Base-by-base conservation (phyloP, 2,797 vertebrate species). In the Adelosebastes latens region DNA sequence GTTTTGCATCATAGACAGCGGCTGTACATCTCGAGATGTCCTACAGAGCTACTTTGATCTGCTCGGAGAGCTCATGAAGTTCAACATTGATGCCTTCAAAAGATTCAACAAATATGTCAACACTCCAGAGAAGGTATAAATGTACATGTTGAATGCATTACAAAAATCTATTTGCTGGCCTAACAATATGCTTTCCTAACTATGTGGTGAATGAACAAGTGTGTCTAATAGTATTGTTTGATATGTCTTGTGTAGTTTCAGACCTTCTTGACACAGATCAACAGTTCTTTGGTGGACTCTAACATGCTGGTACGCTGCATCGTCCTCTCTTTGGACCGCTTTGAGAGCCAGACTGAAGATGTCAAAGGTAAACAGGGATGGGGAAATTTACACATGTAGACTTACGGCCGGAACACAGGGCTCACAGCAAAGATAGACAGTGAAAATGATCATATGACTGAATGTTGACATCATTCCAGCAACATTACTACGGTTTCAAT, bases 11-110 rank as follows among this genome's bases (percentile, higher is more conserved):
- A 98, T 99, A 69, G 98, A 99, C 87, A 99, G 98, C 1, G 98
- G 99, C 83, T 99, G 98, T 90, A 99, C 98, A 36, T 99, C 98
- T 2, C 95, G 98, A 83, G 99, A 99, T 53, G 97, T 99, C 80
- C 96, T 99, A 10, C 99, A 99, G 95, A 99, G 98, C 94, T 99
- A 99, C 92, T 99, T 99, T 77, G 99, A 99, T 90, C 96, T 99
- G 66, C 96, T 99, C 39, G 99, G 99, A 69, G 99, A 99, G 77
- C 96, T 99, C 81, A 99, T 99, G 98, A 99, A 99, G 93, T 99
- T 99, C 93, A 99, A 99, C 81, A 97, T 99, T 6, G 98, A 99
- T 75, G 98, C 98, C 36, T 99, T 99, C 92, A 98, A 98, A 94
- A 97, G 97, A 91, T 99, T 99, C 94, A 99, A 99, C 95, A 99